Evolutionary conservation across 2,888 invertebrate genomes (phyloP).

Genomic region (Lampropteryx suffumata): DNA sequence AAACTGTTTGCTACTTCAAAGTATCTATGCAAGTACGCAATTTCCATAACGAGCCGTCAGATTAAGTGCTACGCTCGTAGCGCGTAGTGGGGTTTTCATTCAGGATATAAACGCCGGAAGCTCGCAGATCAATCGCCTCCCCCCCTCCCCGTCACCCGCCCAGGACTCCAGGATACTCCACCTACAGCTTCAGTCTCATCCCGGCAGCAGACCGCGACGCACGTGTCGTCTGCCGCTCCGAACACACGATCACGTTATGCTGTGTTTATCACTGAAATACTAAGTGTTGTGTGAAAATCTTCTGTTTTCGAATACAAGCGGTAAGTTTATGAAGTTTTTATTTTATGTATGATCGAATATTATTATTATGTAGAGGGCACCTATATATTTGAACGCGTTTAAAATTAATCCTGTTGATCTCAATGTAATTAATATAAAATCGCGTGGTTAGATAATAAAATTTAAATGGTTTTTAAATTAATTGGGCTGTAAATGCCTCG

Average conservation of each 20-base stretch:
- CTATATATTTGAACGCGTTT: too few relatives aligned
- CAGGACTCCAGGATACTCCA: constrained; percentile 56
- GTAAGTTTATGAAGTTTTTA: constrained; percentile 45
- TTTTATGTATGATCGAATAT: too few relatives aligned
- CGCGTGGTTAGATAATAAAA: too few relatives aligned
- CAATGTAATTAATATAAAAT: too few relatives aligned
- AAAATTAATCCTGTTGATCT: too few relatives aligned
- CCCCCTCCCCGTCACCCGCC: constrained; percentile 44
- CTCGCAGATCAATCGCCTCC: constrained; percentile 72
- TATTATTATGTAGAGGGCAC: too few relatives aligned
- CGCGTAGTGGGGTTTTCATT: constrained; percentile 58
- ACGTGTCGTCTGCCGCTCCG: constrained; percentile 43
- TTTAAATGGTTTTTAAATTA: background rate
- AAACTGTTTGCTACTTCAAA: constrained; percentile 11
- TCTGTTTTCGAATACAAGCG: constrained; percentile 43
- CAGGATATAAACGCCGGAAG: constrained; percentile 65
- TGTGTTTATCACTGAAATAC: constrained; percentile 55
- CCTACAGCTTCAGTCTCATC: constrained; percentile 56
- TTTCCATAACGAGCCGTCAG: constrained; percentile 20
- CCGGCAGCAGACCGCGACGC: constrained; percentile 48
- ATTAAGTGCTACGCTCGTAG: constrained; percentile 34
- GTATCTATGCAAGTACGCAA: constrained; percentile 24
- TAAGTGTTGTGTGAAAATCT: constrained; percentile 50
- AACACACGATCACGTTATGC: constrained; percentile 60
- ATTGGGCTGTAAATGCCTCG: constrained; percentile 3